Conservation (phyloP, 2,113 vertebrate genomes). For the Scalopus aquaticus region DNA sequence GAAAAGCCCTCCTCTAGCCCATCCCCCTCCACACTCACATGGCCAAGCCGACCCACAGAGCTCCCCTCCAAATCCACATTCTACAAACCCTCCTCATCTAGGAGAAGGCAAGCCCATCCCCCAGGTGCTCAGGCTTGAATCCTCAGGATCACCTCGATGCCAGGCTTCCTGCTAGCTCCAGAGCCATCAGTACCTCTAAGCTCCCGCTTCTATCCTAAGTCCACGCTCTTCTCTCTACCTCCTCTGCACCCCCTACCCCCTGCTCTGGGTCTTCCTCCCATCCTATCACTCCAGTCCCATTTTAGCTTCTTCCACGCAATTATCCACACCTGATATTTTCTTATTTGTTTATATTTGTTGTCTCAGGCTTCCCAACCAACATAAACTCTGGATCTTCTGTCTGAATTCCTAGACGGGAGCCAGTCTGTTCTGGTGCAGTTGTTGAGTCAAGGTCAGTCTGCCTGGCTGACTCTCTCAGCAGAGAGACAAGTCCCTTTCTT, state of each 20-base stretch:
- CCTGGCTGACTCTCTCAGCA: background rate
- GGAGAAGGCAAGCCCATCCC: background rate
- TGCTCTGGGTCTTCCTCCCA: background rate
- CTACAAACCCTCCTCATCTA: background rate
- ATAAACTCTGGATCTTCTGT: background rate
- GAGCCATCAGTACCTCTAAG: background rate
- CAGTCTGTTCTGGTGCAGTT: background rate
- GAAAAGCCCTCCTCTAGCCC: background rate
- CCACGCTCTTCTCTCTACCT: background rate
- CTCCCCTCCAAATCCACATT: background rate
- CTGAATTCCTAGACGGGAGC: background rate
- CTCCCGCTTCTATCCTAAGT: background rate
- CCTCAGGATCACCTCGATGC: background rate
- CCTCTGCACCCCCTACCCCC: too few relatives aligned
- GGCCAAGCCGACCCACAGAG: background rate
- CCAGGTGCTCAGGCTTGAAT: background rate
- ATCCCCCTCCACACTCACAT: background rate
- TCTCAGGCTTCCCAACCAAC: background rate
- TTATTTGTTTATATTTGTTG: background rate
- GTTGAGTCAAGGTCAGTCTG: background rate
- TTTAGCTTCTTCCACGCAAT: background rate
- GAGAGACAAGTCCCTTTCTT: background rate
- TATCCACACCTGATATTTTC: background rate
- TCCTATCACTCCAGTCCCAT: background rate
- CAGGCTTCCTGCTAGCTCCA: background rate